Evolutionary conservation across 2,888 invertebrate genomes (phyloP).

Genomic region (Halocaridina rubra): DNA sequence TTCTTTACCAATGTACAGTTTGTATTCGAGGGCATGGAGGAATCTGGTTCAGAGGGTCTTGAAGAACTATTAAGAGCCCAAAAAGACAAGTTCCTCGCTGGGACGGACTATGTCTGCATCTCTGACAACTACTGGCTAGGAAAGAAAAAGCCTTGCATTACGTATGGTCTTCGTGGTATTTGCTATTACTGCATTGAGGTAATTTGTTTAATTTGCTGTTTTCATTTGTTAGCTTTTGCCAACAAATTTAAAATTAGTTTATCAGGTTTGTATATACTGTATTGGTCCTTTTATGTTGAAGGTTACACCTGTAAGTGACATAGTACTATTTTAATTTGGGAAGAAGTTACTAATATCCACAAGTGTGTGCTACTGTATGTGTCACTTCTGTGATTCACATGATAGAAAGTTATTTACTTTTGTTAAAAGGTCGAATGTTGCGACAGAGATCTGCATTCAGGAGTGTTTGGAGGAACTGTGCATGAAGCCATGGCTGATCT

Average conservation of each 20-base stretch:
- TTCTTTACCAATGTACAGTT: no score
- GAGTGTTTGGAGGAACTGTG: background rate
- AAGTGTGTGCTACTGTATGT: no score
- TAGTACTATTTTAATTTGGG: no score
- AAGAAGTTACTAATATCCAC: no score
- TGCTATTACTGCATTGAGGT: slow-evolving; percentile 92
- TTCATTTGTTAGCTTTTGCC: no score
- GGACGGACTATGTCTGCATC: slow-evolving; percentile 93
- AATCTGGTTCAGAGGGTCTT: slow-evolving; percentile 95
- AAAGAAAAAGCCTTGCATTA: slow-evolving; percentile 94
- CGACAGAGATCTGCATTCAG: background rate
- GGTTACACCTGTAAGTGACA: no score
- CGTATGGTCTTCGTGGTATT: slow-evolving; percentile 93
- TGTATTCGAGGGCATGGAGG: slow-evolving; percentile 98
- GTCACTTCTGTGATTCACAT: no score
- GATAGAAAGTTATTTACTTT: no score
- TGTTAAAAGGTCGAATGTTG: background rate
- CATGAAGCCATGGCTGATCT: slow-evolving; percentile 93
- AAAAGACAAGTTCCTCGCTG: slow-evolving; percentile 81
- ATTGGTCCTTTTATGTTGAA: no score
- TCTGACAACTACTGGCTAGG: slow-evolving; percentile 99
- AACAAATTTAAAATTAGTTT: no score
- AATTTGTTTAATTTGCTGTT: no score
- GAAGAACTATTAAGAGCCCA: slow-evolving; percentile 81
- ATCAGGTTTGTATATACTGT: no score